phyloP scores from a whole-genome alignment of 2,888 invertebrate genomes.

The Platerodrilus igneus region DNA sequence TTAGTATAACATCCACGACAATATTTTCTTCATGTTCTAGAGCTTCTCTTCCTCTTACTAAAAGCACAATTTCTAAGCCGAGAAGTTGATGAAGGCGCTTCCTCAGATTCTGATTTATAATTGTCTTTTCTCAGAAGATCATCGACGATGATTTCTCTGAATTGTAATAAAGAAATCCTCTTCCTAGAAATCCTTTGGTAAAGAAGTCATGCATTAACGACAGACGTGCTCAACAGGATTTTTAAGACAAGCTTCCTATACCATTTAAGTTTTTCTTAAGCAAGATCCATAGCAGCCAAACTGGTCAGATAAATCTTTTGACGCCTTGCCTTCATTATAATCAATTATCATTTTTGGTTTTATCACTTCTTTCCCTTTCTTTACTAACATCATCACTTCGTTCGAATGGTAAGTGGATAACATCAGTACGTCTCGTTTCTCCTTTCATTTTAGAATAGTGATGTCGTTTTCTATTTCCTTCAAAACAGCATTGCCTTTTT shows the following conservation, averaged over 20 bases:
- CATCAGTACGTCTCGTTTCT: constrained; percentile 30
- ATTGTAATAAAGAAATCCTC: constrained; percentile 1
- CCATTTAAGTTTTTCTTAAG: no score
- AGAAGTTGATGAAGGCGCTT: no score
- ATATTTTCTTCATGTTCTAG: neutral
- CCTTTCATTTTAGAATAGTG: constrained; percentile 25
- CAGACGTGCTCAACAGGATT: constrained; percentile 8
- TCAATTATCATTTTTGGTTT: constrained; percentile 24
- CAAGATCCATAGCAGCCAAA: constrained; percentile 9
- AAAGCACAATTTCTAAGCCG: no score
- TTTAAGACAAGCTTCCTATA: constrained; percentile 27
- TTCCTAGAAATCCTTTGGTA: constrained; percentile 5
- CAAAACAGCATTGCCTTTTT: constrained; percentile 8
- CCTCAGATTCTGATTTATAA: no score
- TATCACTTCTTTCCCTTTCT: constrained; percentile 16
- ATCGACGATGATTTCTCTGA: constrained; percentile 4
- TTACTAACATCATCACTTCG: no score
- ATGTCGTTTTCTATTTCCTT: constrained; percentile 22
- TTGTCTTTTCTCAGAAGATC: constrained; percentile 2
- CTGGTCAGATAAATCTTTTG: constrained; percentile 30
- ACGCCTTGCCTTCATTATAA: constrained; percentile 27
- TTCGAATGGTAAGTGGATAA: constrained; percentile 26
- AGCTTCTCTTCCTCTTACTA: no score
- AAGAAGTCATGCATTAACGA: constrained; percentile 10
- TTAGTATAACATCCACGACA: neutral